These are phyloP conservation scores for Ricordea florida DNA, from an alignment of 92 coral and sea anemone genomes.

Conservation along the genomic window DNA sequence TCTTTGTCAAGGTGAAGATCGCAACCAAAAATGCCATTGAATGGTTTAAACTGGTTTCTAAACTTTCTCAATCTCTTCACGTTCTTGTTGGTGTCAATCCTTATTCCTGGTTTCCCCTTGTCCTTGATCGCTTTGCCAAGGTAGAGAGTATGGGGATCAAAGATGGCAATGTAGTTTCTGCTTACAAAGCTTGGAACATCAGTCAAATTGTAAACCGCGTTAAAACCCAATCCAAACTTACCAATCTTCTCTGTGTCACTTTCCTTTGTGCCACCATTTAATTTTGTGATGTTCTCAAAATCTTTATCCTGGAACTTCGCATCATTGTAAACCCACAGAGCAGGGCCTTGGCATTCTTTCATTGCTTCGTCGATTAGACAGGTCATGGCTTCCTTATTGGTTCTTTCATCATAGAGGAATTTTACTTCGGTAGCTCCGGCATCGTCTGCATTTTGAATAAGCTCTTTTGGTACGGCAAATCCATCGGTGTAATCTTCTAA, in stretches of 20 bases:
- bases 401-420: slow-evolving; percentile 79
- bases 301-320: slow-evolving; percentile 83
- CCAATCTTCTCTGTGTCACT: slow-evolving; percentile 82
- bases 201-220: slow-evolving; percentile 89
- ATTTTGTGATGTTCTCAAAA: slow-evolving; percentile 81
- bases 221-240: slow-evolving; percentile 94
- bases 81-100: slow-evolving; percentile 55
- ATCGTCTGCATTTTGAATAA: slow-evolving; percentile 89
- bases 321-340: slow-evolving; percentile 89
- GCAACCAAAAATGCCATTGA: slow-evolving; percentile 85
- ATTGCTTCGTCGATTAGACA: slow-evolving; percentile 77
- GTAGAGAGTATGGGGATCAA: slow-evolving; percentile 86
- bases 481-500: slow-evolving; percentile 94
- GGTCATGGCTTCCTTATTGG: slow-evolving; percentile 70
- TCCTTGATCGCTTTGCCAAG: slow-evolving; percentile 70
- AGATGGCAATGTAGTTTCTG: slow-evolving; percentile 62
- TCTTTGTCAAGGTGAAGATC: slow-evolving; percentile 52
- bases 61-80: slow-evolving; percentile 37
- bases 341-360: slow-evolving; percentile 90
- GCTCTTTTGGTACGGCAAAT: slow-evolving; percentile 86
- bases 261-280: slow-evolving; percentile 88
- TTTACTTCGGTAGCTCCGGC: slow-evolving; percentile 84
- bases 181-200: slow-evolving; percentile 95
- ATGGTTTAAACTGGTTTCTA: slow-evolving; percentile 81
- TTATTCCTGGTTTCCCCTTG: slow-evolving; percentile 80